Evolutionary conservation across 2,797 vertebrate species (phyloP), one percentile per base, ranked within the genome.

Genomic region (Manis javanica): DNA sequence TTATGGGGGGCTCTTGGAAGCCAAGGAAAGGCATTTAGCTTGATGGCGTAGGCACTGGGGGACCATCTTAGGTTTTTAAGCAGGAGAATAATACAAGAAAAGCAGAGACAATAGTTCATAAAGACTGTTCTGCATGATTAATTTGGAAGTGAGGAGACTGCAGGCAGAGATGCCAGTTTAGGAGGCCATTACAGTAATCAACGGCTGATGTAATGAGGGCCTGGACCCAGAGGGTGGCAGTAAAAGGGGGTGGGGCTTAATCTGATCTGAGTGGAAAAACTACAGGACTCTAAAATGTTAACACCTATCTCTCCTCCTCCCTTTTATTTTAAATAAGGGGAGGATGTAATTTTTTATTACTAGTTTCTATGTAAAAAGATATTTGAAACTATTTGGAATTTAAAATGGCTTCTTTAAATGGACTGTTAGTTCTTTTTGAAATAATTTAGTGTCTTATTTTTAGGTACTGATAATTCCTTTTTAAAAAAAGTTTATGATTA

Each of bases 21-120:
- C 89, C 84, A 91, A 87, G 77, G 72, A 95, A 91, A 92, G 77
- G 51, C 83, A 82, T 91, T 96, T 97, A 90, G 42, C 90, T 91
- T 94, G 79, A 82, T 81, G 55, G 31, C 9, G 24, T 42, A 96
- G 93, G 71, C 91, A 81, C 59, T 68, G 49, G 86, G 86, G 94
- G 94, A 85, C 59, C 29, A 66, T 92, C 75, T 90, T 72, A 89
- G 39, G 31, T 61, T 96, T 97, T 93, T 63, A 93, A 95, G 79
- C n/a, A 63, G 57, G 71, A 91, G 37, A 95, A 81, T 51, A 55
- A 51, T 74, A 63, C 49, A 89, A 91, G 83, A 81, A 90, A 92
- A 91, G 71, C 57, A 91, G 51, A 95, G 39, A 37, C 31, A 57
- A 64, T 75, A 61, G 69, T 95, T 96, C 78, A 69, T 94, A 91